Base-by-base conservation (phyloP, 2,888 invertebrate species). In the Bibio marci region DNA sequence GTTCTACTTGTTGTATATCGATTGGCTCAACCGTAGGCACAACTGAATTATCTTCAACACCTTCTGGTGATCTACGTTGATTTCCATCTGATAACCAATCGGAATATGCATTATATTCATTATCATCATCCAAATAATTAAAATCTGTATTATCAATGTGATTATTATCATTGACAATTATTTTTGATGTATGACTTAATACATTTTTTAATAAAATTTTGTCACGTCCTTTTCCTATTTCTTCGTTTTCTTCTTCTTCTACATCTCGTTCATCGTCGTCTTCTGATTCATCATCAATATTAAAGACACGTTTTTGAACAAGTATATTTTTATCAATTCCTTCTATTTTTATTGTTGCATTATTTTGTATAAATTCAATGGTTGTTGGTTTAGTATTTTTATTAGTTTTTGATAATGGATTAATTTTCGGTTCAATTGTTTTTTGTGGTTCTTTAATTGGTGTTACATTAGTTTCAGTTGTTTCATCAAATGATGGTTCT, bases 41-140 rank as follows among this genome's bases (percentile, higher is more conserved):
- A 15, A 22, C 8, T 10, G 57, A 59, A 22, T 59, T 56, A 48
- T 65, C 65, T 53, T 65, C 65, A 3, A 64, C 65, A 64, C 80
- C 81, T 68, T 82, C 82, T 1, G 82, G 82, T 34, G 81, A 81
- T 48, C 79, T 67, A 42, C 81, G 65, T 56, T 73, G 71, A 50
- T 76, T 77, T 0, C 74, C 71, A 56, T 79, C 78, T 1, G 70
- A 66, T 19, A 76, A 67, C 80, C 80, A 80, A 36, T 59, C 65
- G 46, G 71, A 69, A 44, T 68, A 67, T 5, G 66, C 64, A 43
- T 65, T 65, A 13, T 15, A 31, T n/a, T n/a, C 27, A 22, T 10
- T 30, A 30, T 13, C 22, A 7, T 38, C 37, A n/a, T 19, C 31
- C 2, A 30, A 10, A 18, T 30, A 30, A 18, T 30, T 11, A n/a